Evolutionary conservation across 1,140 invertebrate species (phyloP), one percentile per base, ranked within the genome.

Genomic region (Brachionus calyciflorus): DNA sequence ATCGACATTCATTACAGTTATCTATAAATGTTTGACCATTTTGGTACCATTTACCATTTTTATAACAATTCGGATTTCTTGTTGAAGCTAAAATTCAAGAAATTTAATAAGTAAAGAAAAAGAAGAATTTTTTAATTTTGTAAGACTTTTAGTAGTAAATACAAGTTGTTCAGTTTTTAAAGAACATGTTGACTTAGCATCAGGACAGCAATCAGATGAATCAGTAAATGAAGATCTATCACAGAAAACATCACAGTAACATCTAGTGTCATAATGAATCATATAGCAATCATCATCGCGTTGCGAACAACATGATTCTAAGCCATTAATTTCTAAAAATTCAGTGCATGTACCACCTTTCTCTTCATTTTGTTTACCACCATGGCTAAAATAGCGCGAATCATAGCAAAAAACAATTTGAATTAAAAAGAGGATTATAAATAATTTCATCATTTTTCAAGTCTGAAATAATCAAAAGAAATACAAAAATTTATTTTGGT

Each of bases 241-340:
- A 85, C 93, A 96, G 85, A 96, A 96, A 78, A 91, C 88, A 84
- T 96, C 94, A 81, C 94, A 96, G 84, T 96, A 96, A 83, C 94
- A 96, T 2, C 91, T 81, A 0, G 92, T 93, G 26, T 81, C 83
- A 86, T 87, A 79, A 78, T 93, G 91, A 9, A 91, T 91, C 21
- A 89, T 86, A 1, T 89, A 88, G 81, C 92, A 93, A 5, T 88
- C 86, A 81, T 93, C 92, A 78, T 88, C 49, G 21, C 73, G 51
- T 4, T 55, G 19, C 9, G 30, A 9, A 37, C 73, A 76, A 19
- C 73, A 76, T 44, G 44, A n/a, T 12, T 51, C 51, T n/a, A 73
- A 30, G 28, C 19, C 21, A 28, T 73, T 73, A 21, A 73, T 30
- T n/a, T 12, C 28, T n/a, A 73, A 7, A 51, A 73, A 73, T 55